Conservation (phyloP, 2,113 vertebrate species). For the Nothoprocta pentlandii region DNA sequence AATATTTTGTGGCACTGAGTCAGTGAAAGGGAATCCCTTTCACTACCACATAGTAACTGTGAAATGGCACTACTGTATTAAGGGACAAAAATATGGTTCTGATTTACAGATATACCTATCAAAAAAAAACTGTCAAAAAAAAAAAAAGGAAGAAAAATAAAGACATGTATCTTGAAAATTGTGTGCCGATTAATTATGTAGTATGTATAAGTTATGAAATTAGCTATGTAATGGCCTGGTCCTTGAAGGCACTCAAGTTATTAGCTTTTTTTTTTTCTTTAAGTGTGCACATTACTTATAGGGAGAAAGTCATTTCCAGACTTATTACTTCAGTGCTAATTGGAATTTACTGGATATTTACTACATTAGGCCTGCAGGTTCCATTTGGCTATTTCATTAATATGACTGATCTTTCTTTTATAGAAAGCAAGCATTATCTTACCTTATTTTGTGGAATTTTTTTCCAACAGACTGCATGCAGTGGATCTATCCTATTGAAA, state of each 20-base stretch:
- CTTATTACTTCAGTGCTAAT: constrained; percentile 27
- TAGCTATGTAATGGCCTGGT: not conserved
- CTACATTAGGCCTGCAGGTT: constrained; percentile 26
- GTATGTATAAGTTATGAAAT: not conserved
- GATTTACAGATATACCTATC: not conserved
- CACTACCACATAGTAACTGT: not conserved
- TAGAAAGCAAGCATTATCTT: constrained; percentile 46
- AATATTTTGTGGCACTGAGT: not conserved
- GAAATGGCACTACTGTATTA: not conserved
- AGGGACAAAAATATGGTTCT: not conserved
- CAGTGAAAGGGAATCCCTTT: not conserved
- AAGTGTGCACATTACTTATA: not conserved
- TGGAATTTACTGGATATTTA: constrained; percentile 55
- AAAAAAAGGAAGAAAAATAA: too few species aligned
- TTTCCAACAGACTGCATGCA: not conserved
- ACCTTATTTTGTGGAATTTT: constrained; percentile 12
- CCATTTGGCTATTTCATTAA: constrained; percentile 60
- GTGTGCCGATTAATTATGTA: not conserved
- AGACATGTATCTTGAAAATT: not conserved
- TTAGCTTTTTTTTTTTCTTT: not conserved
- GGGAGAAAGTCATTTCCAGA: not conserved
- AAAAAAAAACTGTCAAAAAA: too few species aligned
- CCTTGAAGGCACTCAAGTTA: not conserved
- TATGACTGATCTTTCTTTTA: constrained; percentile 13
- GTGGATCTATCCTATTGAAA: constrained; percentile 14